Percentiles rank a stretch among this genome's conserved stretches.
Evolutionary conservation across 2,888 invertebrate genomes (phyloP).

Genomic region (Phasia obesa): DNA sequence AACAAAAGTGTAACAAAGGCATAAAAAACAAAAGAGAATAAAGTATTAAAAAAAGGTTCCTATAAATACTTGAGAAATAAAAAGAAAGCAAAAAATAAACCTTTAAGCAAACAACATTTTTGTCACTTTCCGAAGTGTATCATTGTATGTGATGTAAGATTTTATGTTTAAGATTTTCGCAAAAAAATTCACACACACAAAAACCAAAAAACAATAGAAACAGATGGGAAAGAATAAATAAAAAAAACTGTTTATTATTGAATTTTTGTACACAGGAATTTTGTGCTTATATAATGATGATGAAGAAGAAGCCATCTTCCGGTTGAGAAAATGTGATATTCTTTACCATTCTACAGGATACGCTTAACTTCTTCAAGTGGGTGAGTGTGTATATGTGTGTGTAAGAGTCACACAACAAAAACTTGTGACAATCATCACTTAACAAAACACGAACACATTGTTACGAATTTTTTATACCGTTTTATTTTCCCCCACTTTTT

Average conservation of each 20-base stretch:
- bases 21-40: conserved; percentile 55
- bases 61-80: conserved; percentile 44
- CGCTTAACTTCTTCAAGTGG: not conserved
- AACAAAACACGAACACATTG: conserved; percentile 23
- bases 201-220: conserved; percentile 28
- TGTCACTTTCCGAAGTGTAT: conserved; percentile 53
- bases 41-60: conserved; percentile 46
- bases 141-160: conserved; percentile 28
- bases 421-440: not conserved
- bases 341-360: too few species aligned
- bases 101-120: conserved; percentile 58
- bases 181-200: conserved; percentile 9
- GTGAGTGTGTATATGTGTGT: not conserved
- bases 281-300: conserved; percentile 37
- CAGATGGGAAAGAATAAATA: conserved; percentile 12
- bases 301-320: conserved; percentile 54
- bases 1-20: conserved; percentile 54
- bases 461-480: not conserved
- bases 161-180: conserved; percentile 31
- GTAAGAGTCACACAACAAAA: not conserved
- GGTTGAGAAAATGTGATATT: conserved; percentile 31
- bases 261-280: conserved; percentile 27
- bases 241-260: conserved; percentile 34
- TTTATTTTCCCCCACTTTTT: not conserved
- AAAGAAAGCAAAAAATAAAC: conserved; percentile 31